Conservation (phyloP, 2,797 vertebrate genomes). For the Acropternis orthonyx region DNA sequence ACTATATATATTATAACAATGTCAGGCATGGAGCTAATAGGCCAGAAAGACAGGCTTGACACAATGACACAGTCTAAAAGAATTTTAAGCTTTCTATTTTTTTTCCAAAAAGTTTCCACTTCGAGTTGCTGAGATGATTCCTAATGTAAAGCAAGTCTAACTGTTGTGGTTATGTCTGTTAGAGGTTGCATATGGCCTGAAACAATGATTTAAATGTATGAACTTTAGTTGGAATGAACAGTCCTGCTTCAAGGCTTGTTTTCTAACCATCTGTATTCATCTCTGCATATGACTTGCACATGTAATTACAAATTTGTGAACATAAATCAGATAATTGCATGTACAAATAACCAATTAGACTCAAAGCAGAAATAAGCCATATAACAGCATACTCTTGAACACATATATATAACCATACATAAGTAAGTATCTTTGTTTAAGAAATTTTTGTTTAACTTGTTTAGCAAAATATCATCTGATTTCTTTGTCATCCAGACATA, state of each 20-base stretch:
- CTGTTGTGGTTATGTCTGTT: constrained; percentile 30
- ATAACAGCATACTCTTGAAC: background rate
- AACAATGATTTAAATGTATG: constrained; percentile 63
- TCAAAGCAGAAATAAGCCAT: constrained; percentile 1
- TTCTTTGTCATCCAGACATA: background rate
- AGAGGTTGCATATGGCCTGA: constrained; percentile 49
- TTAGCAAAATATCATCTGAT: background rate
- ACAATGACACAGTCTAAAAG: background rate
- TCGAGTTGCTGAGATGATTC: constrained; percentile 7
- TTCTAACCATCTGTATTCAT: constrained; percentile 55
- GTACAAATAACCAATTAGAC: constrained; percentile 56
- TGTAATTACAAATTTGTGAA: constrained; percentile 54
- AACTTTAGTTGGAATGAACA: constrained; percentile 54
- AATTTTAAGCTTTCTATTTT: constrained; percentile 10
- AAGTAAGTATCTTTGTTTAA: background rate
- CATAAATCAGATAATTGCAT: constrained; percentile 58
- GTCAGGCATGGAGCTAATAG: background rate
- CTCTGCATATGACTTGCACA: constrained; percentile 35
- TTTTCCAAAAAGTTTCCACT: background rate
- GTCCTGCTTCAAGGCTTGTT: constrained; percentile 59
- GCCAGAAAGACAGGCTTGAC: background rate
- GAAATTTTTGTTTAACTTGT: background rate
- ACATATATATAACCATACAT: background rate
- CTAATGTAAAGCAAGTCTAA: constrained; percentile 18
- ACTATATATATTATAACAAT: constrained; percentile 2